Evolutionary conservation across 2,113 vertebrate genomes (phyloP), one percentile per base, ranked within the genome.

Genomic region (Cercocebus atys): DNA sequence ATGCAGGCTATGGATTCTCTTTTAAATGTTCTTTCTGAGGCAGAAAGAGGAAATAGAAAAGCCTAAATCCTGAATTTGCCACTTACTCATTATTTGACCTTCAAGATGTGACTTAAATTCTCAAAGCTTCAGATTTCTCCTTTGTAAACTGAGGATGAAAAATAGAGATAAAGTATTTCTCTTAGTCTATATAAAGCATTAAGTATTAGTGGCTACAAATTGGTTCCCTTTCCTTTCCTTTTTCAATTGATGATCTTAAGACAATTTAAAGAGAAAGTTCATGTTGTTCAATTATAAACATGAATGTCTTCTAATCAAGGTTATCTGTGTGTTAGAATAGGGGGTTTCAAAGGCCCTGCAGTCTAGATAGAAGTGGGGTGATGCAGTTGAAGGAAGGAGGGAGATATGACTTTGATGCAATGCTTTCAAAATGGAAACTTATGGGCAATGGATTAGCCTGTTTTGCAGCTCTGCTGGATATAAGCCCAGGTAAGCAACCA

Each of bases 91-190:
- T 47, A 52, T 90, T 59, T 72, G 88, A 90, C 70, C 70, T 97
- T 97, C 50, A 92, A 70, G 35, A 30, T 75, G 79, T 70, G 96
- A 83, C 68, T 96, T 83, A 35, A 93, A 86, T 87, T 90, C 35
- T 45, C 8, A 90, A 93, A 94, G 64, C 35, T 23, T 87, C 47
- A 47, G 23, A 76, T 76, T 93, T 79, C 38, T 73, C 50, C 32
- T 87, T 87, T 88, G n/a, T 73, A 95, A 93, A 80, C 40, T 27
- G n/a, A 80, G 32, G 38, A 88, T 38, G 59, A 75, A 92, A 93
- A 90, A 38, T 40, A 70, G 47, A 70, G 18, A 22, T 47, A 55
- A 23, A 76, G 18, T 18, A 70, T 40, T 38, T 14, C 38, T 18
- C 23, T 76, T 22, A 47, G 68, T 64, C n/a, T 13, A 23, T 35